Evolutionary conservation across 1,140 invertebrate species (phyloP).

Genomic region (Nephila pilipes): DNA sequence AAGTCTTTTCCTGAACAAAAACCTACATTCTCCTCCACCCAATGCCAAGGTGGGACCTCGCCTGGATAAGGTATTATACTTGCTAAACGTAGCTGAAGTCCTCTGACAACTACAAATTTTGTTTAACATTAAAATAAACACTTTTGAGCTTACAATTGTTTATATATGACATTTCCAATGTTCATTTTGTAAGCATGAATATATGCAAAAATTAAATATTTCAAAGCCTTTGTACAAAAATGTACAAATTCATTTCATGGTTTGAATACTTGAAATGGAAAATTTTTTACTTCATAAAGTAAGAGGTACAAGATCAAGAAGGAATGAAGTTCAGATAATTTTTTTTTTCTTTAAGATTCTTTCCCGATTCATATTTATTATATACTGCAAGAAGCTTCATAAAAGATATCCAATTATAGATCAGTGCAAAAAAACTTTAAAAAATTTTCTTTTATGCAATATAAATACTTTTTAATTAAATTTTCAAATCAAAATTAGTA

Average conservation of each 20-base stretch:
- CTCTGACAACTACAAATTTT: conserved; percentile 77
- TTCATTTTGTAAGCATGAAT: not conserved
- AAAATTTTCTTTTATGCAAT: too few species aligned
- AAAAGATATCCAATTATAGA: too few species aligned
- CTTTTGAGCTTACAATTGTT: not conserved
- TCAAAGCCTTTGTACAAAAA: not conserved
- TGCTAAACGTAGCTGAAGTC: conserved; percentile 80
- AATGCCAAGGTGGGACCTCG: conserved; percentile 82
- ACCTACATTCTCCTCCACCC: conserved; percentile 93
- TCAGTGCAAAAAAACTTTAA: too few species aligned
- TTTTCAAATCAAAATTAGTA: too few species aligned
- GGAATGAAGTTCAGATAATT: too few species aligned
- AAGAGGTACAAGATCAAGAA: too few species aligned
- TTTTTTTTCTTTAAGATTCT: too few species aligned
- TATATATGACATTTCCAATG: not conserved
- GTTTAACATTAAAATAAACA: conserved; percentile 46
- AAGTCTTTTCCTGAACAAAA: conserved; percentile 94
- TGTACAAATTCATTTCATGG: too few species aligned
- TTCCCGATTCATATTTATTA: too few species aligned
- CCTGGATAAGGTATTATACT: conserved; percentile 81
- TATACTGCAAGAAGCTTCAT: too few species aligned
- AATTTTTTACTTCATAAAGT: not conserved
- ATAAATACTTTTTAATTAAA: too few species aligned
- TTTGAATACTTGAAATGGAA: too few species aligned
- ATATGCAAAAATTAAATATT: not conserved